Evolutionary conservation across 2,888 invertebrate species (phyloP), one percentile per base, ranked within the genome.

Genomic region (Shargacucullia verbasci): DNA sequence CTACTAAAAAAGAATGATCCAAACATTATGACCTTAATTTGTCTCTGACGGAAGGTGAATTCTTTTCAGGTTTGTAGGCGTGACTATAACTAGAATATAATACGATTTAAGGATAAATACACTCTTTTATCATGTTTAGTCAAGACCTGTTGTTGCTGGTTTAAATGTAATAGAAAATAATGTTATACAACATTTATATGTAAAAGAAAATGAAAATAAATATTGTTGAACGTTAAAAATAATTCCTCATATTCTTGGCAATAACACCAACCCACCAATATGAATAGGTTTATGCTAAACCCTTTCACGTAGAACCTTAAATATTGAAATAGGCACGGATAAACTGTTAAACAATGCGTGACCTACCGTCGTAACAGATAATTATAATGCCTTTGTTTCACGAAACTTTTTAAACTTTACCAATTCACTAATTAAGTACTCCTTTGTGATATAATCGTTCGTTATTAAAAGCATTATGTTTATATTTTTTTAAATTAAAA

Each of bases 401-500:
- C 62, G 68, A 62, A 64, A 44, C 49, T 61, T 57, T 71, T 73
- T 45, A 61, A 70, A 67, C 57, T 63, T 73, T 31, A 61, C 34
- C 50, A 54, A 58, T 61, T 57, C 37, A 52, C 43, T 67, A 67
- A 73, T 70, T 70, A 73, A 68, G 59, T 64, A 61, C 46, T 61
- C 68, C 52, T 71, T 73, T 59, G 61, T 58, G 40, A 63, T 59
- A 45, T 65, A 39, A 70, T 66, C 48, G 39, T 35, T 46, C 29
- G 58, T 44, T 57, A 49, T 49, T 64, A 47, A 37, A 46, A 54
- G 38, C 46, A 14, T 61, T 65, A 63, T 49, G 41, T 33, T 54
- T 40, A 40, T 59, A 15, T 53, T 53, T 52, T 58, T 61, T 53
- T 52, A 66, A 66, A 66, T 49, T 49, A 49, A 53, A 43, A 4